A percentile compares a stretch with the other conserved stretches of the same genome.
Evolutionary conservation across 2,797 vertebrate genomes (phyloP).

Genomic region (Adelosebastes latens): DNA sequence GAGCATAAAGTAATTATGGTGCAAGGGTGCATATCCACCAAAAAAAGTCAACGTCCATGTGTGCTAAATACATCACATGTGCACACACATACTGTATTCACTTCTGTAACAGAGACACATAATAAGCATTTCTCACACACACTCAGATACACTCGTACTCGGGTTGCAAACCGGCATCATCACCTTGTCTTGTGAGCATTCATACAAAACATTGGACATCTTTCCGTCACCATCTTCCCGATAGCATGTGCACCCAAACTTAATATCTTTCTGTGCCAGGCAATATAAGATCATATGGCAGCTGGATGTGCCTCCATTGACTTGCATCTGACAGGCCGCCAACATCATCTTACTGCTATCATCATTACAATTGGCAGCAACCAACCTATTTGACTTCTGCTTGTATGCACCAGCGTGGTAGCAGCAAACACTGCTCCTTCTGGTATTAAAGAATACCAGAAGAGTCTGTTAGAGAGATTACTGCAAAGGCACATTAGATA

Average conservation of each 20-base stretch:
- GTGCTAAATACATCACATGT: slow-evolving; percentile 27
- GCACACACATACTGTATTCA: background rate
- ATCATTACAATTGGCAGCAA: slow-evolving; percentile 34
- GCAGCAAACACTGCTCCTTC: background rate
- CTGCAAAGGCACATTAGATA: background rate
- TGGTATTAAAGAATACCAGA: background rate
- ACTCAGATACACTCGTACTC: background rate
- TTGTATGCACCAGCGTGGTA: background rate
- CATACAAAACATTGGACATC: background rate
- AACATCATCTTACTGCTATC: slow-evolving; percentile 52
- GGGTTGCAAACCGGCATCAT: slow-evolving; percentile 3
- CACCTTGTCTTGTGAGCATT: background rate
- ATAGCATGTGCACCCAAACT: background rate
- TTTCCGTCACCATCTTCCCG: background rate
- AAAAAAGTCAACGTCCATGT: slow-evolving; percentile 19
- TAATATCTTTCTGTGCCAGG: background rate
- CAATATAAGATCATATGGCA: slow-evolving; percentile 33
- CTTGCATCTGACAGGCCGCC: slow-evolving; percentile 44
- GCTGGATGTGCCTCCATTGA: slow-evolving; percentile 44
- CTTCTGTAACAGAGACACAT: background rate
- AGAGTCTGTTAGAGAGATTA: background rate
- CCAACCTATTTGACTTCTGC: slow-evolving; percentile 34
- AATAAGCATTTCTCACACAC: background rate
- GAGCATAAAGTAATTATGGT: slow-evolving; percentile 69
- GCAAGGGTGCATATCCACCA: slow-evolving; percentile 50